These are phyloP conservation scores for Ganaspis sp. DNA, from an alignment of 1,140 invertebrate genomes.

Conservation along the genomic window DNA sequence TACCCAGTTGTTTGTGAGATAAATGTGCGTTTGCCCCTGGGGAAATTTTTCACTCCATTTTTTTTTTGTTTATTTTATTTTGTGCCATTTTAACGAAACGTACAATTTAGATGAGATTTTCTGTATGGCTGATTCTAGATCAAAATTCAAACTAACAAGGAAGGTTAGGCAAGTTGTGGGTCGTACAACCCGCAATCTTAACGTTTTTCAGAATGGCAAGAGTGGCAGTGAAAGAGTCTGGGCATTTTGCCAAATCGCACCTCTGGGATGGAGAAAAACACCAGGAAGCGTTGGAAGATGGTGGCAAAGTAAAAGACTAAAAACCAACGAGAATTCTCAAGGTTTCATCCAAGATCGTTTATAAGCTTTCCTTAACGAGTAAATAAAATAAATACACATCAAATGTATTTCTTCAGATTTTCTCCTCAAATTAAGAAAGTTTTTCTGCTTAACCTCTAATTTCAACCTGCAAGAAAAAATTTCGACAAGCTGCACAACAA, in stretches of 20 bases:
- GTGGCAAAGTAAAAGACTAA: background rate
- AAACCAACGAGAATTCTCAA: background rate
- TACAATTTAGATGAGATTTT: background rate
- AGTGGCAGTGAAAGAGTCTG: slow-evolving; percentile 52
- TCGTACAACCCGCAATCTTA: slow-evolving; percentile 17
- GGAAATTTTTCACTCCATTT: background rate
- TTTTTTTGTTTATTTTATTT: background rate
- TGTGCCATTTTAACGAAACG: background rate
- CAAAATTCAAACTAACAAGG: slow-evolving; percentile 1
- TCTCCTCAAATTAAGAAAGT: background rate
- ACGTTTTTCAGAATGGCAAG: slow-evolving; percentile 37
- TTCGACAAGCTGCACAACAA: too few species aligned
- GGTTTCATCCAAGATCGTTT: slow-evolving; percentile 19
- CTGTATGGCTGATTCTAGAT: background rate
- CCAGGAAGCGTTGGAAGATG: slow-evolving; percentile 18
- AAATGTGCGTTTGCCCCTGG: background rate
- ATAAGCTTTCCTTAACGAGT: background rate
- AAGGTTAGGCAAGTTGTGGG: slow-evolving; percentile 11
- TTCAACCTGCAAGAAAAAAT: too few species aligned
- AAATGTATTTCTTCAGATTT: slow-evolving; percentile 9
- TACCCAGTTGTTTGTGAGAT: background rate
- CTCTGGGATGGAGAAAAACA: slow-evolving; percentile 44
- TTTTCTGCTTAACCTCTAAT: too few species aligned
- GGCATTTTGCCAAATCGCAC: slow-evolving; percentile 55
- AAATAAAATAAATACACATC: slow-evolving; percentile 25